A percentile compares a stretch with the other conserved stretches of the same genome.
These are phyloP conservation scores for Syrrhaptes paradoxus DNA, from an alignment of 2,113 vertebrate genomes.

Conservation along the genomic window DNA sequence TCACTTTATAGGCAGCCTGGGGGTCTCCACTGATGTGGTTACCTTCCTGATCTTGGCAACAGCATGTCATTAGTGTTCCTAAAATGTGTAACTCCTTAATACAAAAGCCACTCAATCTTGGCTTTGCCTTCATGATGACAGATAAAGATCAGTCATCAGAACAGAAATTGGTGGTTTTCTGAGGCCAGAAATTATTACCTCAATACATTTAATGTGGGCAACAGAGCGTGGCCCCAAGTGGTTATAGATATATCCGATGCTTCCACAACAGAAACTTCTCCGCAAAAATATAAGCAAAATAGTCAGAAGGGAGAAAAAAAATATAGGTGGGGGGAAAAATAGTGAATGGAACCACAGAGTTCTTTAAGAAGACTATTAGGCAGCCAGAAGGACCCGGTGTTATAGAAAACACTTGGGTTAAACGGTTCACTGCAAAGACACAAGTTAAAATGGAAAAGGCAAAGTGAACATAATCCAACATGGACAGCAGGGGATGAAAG, in stretches of 20 bases:
- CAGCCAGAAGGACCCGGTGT: background rate
- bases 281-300: background rate
- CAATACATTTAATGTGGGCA: slow-evolving; percentile 23
- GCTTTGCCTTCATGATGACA: background rate
- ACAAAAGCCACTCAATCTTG: slow-evolving; percentile 7
- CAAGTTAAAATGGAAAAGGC: background rate
- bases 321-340: background rate
- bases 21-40: background rate
- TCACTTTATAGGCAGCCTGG: background rate
- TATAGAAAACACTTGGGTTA: background rate
- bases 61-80: background rate
- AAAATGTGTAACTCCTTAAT: background rate
- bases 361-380: background rate
- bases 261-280: slow-evolving; percentile 7
- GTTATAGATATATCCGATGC: background rate
- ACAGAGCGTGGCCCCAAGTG: background rate
- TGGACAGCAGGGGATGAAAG: background rate
- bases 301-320: background rate
- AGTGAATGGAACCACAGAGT: background rate
- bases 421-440: background rate
- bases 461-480: background rate
- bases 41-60: background rate
- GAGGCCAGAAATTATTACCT: slow-evolving; percentile 31
- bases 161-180: background rate
- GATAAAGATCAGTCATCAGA: slow-evolving; percentile 19